Conservation (phyloP, 2,888 invertebrate species). For the Dyspetes luteomarginatus region DNA sequence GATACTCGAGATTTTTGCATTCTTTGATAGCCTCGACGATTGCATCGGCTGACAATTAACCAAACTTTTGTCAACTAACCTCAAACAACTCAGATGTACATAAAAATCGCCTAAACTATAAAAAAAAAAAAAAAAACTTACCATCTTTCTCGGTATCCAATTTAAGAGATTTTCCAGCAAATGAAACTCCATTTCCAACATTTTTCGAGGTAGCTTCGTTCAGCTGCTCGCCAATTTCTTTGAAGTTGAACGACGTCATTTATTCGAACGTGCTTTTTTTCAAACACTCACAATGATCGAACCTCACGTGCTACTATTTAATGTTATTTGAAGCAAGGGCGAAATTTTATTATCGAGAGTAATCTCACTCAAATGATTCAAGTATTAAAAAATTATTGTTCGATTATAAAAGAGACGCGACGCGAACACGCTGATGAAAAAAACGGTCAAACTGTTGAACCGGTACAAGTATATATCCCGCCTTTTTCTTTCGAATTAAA, state of each 20-base stretch:
- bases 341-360: neutral
- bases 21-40: slow-evolving; percentile 91
- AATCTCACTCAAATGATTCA: neutral
- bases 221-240: slow-evolving; percentile 83
- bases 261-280: neutral
- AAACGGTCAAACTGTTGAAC: slow-evolving; percentile 14
- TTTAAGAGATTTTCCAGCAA: slow-evolving; percentile 91
- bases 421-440: neutral
- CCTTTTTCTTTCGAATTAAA: slow-evolving; percentile 44
- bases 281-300: neutral
- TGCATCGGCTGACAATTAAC: slow-evolving; percentile 85
- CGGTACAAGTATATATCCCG: slow-evolving; percentile 26
- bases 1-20: slow-evolving; percentile 88
- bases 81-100: slow-evolving; percentile 58
- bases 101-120: slow-evolving; percentile 54
- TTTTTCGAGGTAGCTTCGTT: slow-evolving; percentile 71
- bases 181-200: slow-evolving; percentile 88
- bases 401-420: neutral
- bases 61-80: slow-evolving; percentile 22
- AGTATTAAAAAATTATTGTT: neutral
- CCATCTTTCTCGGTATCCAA: slow-evolving; percentile 92
- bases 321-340: neutral
- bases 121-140: slow-evolving; percentile 81
- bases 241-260: slow-evolving; percentile 85
- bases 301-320: neutral